Evolutionary conservation across 2,888 invertebrate species (phyloP), one percentile per base, ranked within the genome.

Genomic region (Deladenus siricidicola): DNA sequence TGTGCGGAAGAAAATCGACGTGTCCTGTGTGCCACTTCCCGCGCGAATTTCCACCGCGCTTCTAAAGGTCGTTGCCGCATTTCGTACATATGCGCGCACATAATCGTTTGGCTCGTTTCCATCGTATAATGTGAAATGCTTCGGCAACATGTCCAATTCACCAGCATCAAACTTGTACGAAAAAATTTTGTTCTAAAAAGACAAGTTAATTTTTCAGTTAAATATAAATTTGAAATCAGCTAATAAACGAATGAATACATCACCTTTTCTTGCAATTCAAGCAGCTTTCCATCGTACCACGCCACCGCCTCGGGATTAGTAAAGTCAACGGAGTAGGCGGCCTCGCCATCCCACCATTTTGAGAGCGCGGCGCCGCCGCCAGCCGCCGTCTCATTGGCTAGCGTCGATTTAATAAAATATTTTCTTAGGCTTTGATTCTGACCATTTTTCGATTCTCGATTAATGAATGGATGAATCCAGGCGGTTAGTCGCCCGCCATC

Each of bases 131-230:
- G 39, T 28, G 48, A 64, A 71, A 19, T 49, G 26, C 2, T 57
- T 24, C 10, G 66, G 69, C 23, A 71, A 51, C 26, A 51, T 71
- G 52, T 57, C 59, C 0, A 84, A 83, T 79, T 89, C 88, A 26
- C 89, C 89, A 47, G 88, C 89, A 73, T 89, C 88, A 72, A 89
- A 89, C 80, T 89, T 90, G 79, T 89, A 90, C 0, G 89, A 87
- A 75, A 90, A 88, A 3, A 94, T 86, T 56, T 87, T 85, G 71
- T 4, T 84, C 82, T 0, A 42, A 50, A 57, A 58, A 52, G 3
- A 34, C 23, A 3, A 4, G 17, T 29, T 30, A 14, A 30, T 55
- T 21, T 17, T n/a, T 14, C 1, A 59, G 4, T n/a, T 30, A 59
- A 49, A 47, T 34, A 50, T 24, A 34, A 14, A 10, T 10, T 14